Base-by-base conservation (phyloP, 2,888 invertebrate genomes). In the Catocala fraxini region DNA sequence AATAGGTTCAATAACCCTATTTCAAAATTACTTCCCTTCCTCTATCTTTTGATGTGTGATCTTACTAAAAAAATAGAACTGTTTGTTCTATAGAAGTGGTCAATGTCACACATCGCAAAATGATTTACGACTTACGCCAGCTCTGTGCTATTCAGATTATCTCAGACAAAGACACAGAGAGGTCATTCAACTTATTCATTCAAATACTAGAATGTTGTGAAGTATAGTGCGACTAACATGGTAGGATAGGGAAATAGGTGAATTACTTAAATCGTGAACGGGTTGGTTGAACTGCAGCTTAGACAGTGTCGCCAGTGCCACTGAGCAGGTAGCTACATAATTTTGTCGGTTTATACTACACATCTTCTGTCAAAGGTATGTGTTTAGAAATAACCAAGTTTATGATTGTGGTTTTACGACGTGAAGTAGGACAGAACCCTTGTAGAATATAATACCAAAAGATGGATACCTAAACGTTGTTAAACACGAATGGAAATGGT, bases 161-260 rank as follows among this genome's bases (percentile, higher is more conserved):
- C 79, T 74, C 75, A 71, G 68, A 71, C 77, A 78, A 77, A 80
- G 71, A 70, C 76, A 67, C 48, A 34, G 33, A 55, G 72, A 80
- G 87, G 80, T 81, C 82, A 47, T 83, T 86, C 81, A 85, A 85
- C 87, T 68, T 59, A 72, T 80, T 81, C 84, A 84, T 85, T 85
- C 82, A 75, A 79, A 74, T 72, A 55, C 65, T 6, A 15, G 9
- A 13, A 10, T 46, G 15, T 46, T 46, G 7, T 13, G 10, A 15
- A 13, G 45, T 45, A 45, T 45, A 45, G 5, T 39, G 35, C 9
- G 6, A 39, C 35, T 39, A 39, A 39, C 6, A 6, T 39, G 35
- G 35, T 39, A 9, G 35, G 9, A 39, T 1, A 7, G 35, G 9
- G 10, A 15, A 25, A 46, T 15, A 46, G 3, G 6, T 10, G 15